Evolutionary conservation across 2,113 vertebrate genomes (phyloP), one percentile per base, ranked within the genome.

Genomic region (Phaethon lepturus): DNA sequence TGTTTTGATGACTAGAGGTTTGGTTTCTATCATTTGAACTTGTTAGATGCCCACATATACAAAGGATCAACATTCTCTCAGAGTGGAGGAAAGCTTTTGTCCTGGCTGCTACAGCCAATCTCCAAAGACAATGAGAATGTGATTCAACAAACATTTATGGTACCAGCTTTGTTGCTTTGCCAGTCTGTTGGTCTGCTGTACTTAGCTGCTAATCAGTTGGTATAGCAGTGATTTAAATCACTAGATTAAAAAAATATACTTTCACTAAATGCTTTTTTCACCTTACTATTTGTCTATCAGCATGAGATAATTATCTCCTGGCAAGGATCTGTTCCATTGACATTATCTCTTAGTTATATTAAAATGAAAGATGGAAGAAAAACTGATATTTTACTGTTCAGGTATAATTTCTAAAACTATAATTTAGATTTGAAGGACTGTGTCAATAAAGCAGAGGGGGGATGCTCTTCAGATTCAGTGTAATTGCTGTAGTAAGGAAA

Each of bases 291-390:
- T 90, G 44, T 56, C 80, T 91, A 45, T 82, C 94, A 88, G 95
- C 93, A 79, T 91, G 93, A 90, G 87, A 92, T 95, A 89, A 89
- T 96, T 95, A 94, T 96, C 80, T 93, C 84, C 81, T 96, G 60
- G 94, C 78, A 93, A 94, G 80, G 63, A 94, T 95, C 91, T 94
- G 31, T 91, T 97, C 58, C 16, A 9, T 47, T 91, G 91, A 91
- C 71, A 73, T 79, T 95, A 94, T 94, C 93, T 97, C 71, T 95
- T 93, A 96, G 96, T 96, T 97, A 90, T 76, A 79, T 72, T 93
- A 85, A 85, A 93, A 85, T 93, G 62, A 87, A 96, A 91, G 76
- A 42, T 18, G 58, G 74, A 94, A 64, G 24, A 53, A 95, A 76
- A 92, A 18, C 13, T 14, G 52, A 26, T 66, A 79, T 64, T 93